Conservation (phyloP, 2,113 vertebrate genomes). For the Hylia prasina region DNA sequence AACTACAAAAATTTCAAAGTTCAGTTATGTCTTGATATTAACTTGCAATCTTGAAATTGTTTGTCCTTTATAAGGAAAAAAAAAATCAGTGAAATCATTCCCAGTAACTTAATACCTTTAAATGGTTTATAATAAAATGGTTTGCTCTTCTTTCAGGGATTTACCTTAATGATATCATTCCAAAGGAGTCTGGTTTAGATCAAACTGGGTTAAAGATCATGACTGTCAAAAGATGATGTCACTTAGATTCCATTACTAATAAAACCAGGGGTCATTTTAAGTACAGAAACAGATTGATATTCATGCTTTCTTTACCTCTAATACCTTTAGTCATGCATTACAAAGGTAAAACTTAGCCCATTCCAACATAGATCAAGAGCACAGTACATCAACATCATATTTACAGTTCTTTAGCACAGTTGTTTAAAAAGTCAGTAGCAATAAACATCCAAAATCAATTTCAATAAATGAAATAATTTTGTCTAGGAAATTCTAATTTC, state of each 20-base stretch:
- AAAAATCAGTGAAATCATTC: slow-evolving; percentile 64
- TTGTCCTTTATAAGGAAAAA: slow-evolving; percentile 38
- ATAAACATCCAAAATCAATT: neutral
- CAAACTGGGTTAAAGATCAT: slow-evolving; percentile 79
- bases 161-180: slow-evolving; percentile 79
- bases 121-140: slow-evolving; percentile 60
- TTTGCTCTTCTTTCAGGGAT: slow-evolving; percentile 68
- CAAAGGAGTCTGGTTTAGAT: slow-evolving; percentile 79
- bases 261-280: slow-evolving; percentile 70
- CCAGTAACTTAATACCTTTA: slow-evolving; percentile 72
- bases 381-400: neutral
- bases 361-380: neutral
- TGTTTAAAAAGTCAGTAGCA: neutral
- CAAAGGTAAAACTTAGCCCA: neutral
- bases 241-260: slow-evolving; percentile 72
- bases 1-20: neutral
- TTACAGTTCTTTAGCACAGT: neutral
- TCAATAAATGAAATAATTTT: neutral
- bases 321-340: slow-evolving; percentile 29
- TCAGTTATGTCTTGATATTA: neutral
- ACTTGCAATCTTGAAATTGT: slow-evolving; percentile 21
- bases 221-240: slow-evolving; percentile 77
- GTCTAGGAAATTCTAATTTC: neutral
- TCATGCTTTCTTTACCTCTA: slow-evolving; percentile 62
- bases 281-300: slow-evolving; percentile 67